Percentiles rank a stretch among this genome's conserved stretches.
phyloP scores from a whole-genome alignment of 2,888 invertebrate genomes.

The Drosophila neutralis region DNA sequence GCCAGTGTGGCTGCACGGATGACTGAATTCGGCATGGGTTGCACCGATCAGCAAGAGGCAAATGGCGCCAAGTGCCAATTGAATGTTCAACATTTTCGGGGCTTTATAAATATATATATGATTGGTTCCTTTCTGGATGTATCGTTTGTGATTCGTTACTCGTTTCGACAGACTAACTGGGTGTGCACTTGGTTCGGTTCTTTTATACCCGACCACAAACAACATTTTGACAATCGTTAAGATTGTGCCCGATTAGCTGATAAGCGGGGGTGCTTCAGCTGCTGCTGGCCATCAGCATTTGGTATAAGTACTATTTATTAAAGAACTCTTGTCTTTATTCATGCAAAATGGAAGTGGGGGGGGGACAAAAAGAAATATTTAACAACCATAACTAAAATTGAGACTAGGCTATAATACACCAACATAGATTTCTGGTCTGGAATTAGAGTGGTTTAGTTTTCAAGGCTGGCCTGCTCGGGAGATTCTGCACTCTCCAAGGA shows the following conservation, averaged over 20 bases:
- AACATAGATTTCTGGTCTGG: constrained; percentile 47
- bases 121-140: neutral
- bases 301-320: constrained; percentile 16
- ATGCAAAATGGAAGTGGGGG: constrained; percentile 33
- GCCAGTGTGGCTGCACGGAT: constrained; percentile 52
- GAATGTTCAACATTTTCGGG: constrained; percentile 33
- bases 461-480: constrained; percentile 21
- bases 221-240: constrained; percentile 28
- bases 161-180: constrained; percentile 68
- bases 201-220: constrained; percentile 68
- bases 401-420: constrained; percentile 63
- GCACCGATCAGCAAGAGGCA: constrained; percentile 28
- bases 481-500: constrained; percentile 54
- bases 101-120: neutral
- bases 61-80: constrained; percentile 29
- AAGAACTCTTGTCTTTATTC: constrained; percentile 64
- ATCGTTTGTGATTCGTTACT: constrained; percentile 45
- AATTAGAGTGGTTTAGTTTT: constrained; percentile 13
- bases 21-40: constrained; percentile 20
- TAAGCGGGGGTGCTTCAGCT: constrained; percentile 34
- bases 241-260: constrained; percentile 61
- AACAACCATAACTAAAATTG: constrained; percentile 33
- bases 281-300: constrained; percentile 8
- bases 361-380: constrained; percentile 19
- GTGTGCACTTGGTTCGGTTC: constrained; percentile 37